A percentile compares a stretch with the other conserved stretches of the same genome.
Conservation (phyloP, 2,113 vertebrate species). For the Phoenicopterus ruber region DNA sequence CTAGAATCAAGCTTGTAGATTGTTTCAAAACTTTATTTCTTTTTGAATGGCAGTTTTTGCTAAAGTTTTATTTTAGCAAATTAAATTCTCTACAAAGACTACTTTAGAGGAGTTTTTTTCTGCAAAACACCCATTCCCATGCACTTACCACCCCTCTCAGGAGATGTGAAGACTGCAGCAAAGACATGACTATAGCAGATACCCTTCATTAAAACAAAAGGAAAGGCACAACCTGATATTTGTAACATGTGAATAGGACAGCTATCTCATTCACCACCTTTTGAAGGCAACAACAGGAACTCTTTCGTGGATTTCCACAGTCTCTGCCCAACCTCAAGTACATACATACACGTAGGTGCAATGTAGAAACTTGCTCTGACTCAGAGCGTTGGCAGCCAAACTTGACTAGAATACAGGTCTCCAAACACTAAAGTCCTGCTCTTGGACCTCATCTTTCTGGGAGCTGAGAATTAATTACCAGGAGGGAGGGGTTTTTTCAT, state of each 20-base stretch:
- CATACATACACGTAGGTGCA: not conserved
- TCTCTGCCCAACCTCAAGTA: not conserved
- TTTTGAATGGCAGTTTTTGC: not conserved
- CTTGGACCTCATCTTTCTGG: not conserved
- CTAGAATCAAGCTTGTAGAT: not conserved
- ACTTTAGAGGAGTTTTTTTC: not conserved
- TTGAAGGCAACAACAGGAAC: not conserved
- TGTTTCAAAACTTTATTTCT: not conserved
- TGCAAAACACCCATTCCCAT: not conserved
- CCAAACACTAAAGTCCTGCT: not conserved
- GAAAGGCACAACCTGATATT: not conserved
- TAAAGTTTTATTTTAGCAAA: not conserved
- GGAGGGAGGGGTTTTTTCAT: not conserved
- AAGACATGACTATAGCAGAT: not conserved
- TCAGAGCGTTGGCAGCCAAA: not conserved
- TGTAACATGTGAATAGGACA: not conserved
- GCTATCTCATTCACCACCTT: not conserved
- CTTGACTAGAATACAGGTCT: not conserved
- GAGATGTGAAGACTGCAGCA: not conserved
- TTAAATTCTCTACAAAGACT: not conserved
- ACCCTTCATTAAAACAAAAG: not conserved
- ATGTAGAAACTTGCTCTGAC: not conserved
- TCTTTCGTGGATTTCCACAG: not conserved
- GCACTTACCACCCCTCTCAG: not conserved
- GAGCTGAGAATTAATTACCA: not conserved